Evolutionary conservation across 2,888 invertebrate genomes (phyloP), one percentile per base, ranked within the genome.

Genomic region (Melinopterus prodromus): DNA sequence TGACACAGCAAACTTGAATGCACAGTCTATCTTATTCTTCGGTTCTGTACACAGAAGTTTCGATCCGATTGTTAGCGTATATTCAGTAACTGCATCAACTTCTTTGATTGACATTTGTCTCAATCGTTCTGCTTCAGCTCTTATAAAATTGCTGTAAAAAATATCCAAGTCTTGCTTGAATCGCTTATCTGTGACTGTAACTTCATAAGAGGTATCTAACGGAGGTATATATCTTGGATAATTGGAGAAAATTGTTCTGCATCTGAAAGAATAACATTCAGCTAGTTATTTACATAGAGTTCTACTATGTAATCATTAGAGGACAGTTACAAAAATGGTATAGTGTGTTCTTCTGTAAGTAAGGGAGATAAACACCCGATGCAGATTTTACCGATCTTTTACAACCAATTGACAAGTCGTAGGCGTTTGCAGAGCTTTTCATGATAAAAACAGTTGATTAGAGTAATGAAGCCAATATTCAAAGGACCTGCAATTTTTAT

Each of bases 191-290:
- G 82, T 69, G 0, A 38, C 12, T 5, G 84, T 84, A 16, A 85
- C 82, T 12, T 84, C 84, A 75, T 86, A 86, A 3, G 85, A 82
- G 69, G 84, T 83, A 16, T 83, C 81, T 14, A 80, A 16, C 1
- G 83, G 82, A 2, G 83, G 82, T 15, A 83, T 75, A 71, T 84
- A 83, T 78, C 88, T 83, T 15, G 85, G 83, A 37, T 86, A 81
- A 16, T 86, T 86, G 0, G 87, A 85, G 74, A 86, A 89, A 77
- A 89, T 88, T 6, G 89, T 87, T 69, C 85, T 85, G 81, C 85
- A 87, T 37, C 87, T 88, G 80, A 38, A 84, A 83, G 15, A 15
- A 35, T 16, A 36, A 38, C 16, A 15, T 26, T 26, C 26, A 26
- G 26, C 26, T 26, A 26, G 26, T 26, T 26, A 26, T 26, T 1